Conservation (phyloP, 2,888 invertebrate genomes). For the Dolichopus griseipennis region DNA sequence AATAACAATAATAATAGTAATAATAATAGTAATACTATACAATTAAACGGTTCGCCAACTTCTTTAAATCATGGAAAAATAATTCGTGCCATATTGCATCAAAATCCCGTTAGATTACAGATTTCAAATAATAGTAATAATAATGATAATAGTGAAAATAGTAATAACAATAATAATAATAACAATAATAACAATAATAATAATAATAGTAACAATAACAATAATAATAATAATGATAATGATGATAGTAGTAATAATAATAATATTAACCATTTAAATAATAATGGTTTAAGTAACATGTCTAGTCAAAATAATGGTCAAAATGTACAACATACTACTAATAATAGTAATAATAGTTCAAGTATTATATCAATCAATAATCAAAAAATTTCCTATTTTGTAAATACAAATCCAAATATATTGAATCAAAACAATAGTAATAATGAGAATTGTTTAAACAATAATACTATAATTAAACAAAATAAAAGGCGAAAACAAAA, state of each 20-base stretch:
- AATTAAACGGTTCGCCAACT: neutral
- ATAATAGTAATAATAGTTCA: neutral
- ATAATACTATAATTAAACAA: neutral
- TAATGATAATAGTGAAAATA: slow-evolving; percentile 15
- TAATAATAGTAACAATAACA: neutral
- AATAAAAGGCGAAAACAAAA: slow-evolving; percentile 19
- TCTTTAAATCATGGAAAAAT: slow-evolving; percentile 16
- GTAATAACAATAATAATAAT: slow-evolving; percentile 18
- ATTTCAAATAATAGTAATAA: slow-evolving; percentile 25
- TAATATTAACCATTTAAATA: neutral
- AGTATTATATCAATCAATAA: neutral
- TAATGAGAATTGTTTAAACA: neutral
- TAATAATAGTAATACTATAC: neutral
- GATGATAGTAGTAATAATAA: neutral
- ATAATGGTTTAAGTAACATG: slow-evolving; percentile 12
- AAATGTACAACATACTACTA: neutral
- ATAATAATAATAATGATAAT: neutral
- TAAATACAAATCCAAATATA: slow-evolving; percentile 7
- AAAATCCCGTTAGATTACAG: slow-evolving; percentile 29
- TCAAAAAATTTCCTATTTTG: slow-evolving; percentile 6
- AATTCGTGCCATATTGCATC: slow-evolving; percentile 23
- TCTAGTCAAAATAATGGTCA: slow-evolving; percentile 14
- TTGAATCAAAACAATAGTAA: neutral
- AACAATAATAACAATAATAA: slow-evolving; percentile 10
- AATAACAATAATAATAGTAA: neutral